These are phyloP conservation scores for Xylocopa sonorina DNA, from an alignment of 1,140 invertebrate genomes.

Conservation along the genomic window DNA sequence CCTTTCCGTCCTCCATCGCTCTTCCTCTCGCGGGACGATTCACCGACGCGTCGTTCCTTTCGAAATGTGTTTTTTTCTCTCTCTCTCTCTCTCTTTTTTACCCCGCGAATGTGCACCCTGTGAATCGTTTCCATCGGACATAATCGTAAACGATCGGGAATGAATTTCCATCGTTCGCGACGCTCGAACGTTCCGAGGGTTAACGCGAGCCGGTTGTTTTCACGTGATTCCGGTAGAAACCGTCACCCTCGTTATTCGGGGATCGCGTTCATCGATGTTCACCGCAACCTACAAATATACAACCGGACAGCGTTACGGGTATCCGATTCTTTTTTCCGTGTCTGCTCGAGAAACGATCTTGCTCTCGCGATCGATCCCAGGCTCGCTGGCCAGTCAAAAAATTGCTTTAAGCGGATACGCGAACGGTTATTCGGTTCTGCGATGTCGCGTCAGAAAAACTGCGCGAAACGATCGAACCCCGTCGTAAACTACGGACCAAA, in stretches of 20 bases:
- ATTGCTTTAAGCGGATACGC: slow-evolving; percentile 52
- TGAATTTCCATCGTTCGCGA: slow-evolving; percentile 16
- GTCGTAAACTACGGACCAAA: slow-evolving; percentile 41
- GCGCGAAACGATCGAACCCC: slow-evolving; percentile 19
- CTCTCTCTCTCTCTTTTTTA: too few species aligned
- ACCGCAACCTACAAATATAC: not conserved
- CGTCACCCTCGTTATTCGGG: not conserved
- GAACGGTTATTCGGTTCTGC: slow-evolving; percentile 27
- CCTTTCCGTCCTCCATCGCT: not conserved
- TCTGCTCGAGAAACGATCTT: slow-evolving; percentile 16
- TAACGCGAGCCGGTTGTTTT: slow-evolving; percentile 1
- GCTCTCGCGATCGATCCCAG: slow-evolving; percentile 13
- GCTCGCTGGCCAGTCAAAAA: slow-evolving; percentile 23
- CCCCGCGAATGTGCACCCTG: too few species aligned
- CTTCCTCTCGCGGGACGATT: slow-evolving; percentile 22
- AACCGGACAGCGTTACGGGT: too few species aligned
- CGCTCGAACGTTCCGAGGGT: not conserved
- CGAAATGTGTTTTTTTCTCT: too few species aligned
- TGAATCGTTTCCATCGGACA: too few species aligned
- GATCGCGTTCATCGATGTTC: slow-evolving; percentile 23
- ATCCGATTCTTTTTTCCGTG: too few species aligned
- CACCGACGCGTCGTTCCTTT: not conserved
- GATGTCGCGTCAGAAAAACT: slow-evolving; percentile 29
- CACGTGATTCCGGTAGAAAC: not conserved
- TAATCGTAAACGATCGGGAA: not conserved